phyloP scores from a whole-genome alignment of 2,888 invertebrate species.

The Mythimna loreyi region DNA sequence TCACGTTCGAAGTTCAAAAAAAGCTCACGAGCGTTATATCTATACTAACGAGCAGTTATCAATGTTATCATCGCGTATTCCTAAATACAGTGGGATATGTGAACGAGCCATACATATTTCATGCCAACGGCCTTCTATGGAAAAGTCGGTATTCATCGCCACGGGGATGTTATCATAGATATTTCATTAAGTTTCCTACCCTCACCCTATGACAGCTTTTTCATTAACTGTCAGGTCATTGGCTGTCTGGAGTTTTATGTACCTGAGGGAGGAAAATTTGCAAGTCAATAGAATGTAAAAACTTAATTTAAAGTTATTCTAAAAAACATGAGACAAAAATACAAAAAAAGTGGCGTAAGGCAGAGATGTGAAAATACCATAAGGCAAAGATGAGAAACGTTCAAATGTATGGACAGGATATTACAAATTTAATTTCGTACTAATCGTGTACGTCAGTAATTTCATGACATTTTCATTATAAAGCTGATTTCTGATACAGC shows the following conservation, averaged over 20 bases:
- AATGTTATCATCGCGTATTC: neutral
- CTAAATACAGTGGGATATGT: neutral
- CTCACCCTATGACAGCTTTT: conserved; percentile 27
- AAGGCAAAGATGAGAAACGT: neutral
- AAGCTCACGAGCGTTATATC: neutral
- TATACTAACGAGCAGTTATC: no score
- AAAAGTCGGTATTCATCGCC: conserved; percentile 15
- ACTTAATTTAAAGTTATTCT: neutral
- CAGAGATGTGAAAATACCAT: no score
- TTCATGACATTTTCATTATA: conserved; percentile 39
- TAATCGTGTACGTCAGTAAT: conserved; percentile 34
- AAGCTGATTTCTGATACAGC: conserved; percentile 35
- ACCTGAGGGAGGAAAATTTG: conserved; percentile 17
- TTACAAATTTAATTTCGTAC: conserved; percentile 2
- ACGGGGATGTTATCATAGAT: conserved; percentile 38
- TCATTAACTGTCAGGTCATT: conserved; percentile 40
- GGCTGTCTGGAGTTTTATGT: conserved; percentile 46
- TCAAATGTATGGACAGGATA: neutral
- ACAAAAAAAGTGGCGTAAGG: neutral
- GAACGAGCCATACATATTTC: conserved; percentile 42
- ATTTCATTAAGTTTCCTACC: conserved; percentile 48
- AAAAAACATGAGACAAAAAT: no score
- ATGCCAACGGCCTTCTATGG: conserved; percentile 8
- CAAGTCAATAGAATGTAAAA: conserved; percentile 18
- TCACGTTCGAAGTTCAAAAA: neutral